These are phyloP conservation scores for Oxyteleia sp. DNA, from an alignment of 2,888 invertebrate genomes.

Conservation along the genomic window DNA sequence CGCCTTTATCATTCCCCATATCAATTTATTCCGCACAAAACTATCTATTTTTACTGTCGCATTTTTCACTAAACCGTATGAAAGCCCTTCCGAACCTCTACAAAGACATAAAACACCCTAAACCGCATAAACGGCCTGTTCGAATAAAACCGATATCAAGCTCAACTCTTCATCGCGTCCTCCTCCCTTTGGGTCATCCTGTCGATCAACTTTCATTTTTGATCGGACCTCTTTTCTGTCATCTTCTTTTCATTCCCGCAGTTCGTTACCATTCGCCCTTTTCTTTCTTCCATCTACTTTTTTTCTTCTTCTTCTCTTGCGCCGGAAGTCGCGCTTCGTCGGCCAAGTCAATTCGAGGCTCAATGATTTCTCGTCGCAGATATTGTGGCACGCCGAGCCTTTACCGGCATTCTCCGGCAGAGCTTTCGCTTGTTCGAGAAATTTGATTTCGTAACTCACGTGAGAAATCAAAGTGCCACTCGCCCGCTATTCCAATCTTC, in stretches of 20 bases:
- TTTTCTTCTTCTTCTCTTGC: too few species aligned
- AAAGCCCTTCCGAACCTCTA: slow-evolving; percentile 6
- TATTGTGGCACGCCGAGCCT: too few species aligned
- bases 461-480: too few species aligned
- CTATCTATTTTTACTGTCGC: not conserved
- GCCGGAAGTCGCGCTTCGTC: too few species aligned
- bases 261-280: slow-evolving; percentile 65
- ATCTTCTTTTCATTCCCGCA: slow-evolving; percentile 32
- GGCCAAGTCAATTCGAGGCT: too few species aligned
- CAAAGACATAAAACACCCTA: slow-evolving; percentile 33
- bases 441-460: too few species aligned
- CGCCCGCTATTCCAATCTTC: too few species aligned
- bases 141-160: slow-evolving; percentile 30
- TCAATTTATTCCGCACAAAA: slow-evolving; percentile 34
- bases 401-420: too few species aligned
- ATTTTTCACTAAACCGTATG: slow-evolving; percentile 7
- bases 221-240: slow-evolving; percentile 25
- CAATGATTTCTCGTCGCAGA: too few species aligned
- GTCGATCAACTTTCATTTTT: slow-evolving; percentile 52
- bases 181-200: slow-evolving; percentile 41
- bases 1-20: slow-evolving; percentile 26
- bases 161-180: slow-evolving; percentile 19
- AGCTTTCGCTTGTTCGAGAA: too few species aligned
- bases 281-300: slow-evolving; percentile 17
- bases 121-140: slow-evolving; percentile 33